phyloP scores from a whole-genome alignment of 2,113 vertebrate genomes.

The Coreoperca whiteheadi region DNA sequence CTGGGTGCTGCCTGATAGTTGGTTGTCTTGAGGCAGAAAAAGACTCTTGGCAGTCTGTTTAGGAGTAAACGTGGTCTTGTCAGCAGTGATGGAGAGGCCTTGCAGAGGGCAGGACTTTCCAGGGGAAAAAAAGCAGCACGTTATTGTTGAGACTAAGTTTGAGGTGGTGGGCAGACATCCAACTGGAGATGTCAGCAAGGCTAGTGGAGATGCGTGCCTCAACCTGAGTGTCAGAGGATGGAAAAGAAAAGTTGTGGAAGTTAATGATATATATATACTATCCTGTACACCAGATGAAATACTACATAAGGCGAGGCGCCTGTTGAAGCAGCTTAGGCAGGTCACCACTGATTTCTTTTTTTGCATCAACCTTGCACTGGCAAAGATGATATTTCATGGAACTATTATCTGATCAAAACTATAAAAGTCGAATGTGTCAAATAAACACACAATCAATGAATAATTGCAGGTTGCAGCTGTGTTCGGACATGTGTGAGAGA shows the following conservation, averaged over 20 bases:
- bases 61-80: conserved; percentile 61
- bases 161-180: conserved; percentile 60
- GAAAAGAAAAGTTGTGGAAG: conserved; percentile 42
- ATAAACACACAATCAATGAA: conserved; percentile 13
- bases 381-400: conserved; percentile 1
- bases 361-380: not conserved
- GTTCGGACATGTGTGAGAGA: conserved; percentile 6
- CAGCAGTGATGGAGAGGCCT: conserved; percentile 69
- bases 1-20: conserved; percentile 52
- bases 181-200: conserved; percentile 58
- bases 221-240: conserved; percentile 57
- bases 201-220: conserved; percentile 50
- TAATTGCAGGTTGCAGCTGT: conserved; percentile 6
- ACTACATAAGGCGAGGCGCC: not conserved
- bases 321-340: conserved; percentile 13
- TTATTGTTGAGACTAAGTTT: conserved; percentile 67
- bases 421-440: conserved; percentile 1
- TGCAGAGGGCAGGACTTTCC: conserved; percentile 68
- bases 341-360: not conserved
- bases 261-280: conserved; percentile 26
- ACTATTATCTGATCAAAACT: not conserved
- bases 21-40: conserved; percentile 55
- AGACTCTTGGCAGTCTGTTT: conserved; percentile 56
- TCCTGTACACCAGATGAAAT: conserved; percentile 36
- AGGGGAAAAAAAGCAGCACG: conserved; percentile 44